Base-by-base conservation (phyloP, 2,113 vertebrate species). In the Nycticryphes semicollaris region DNA sequence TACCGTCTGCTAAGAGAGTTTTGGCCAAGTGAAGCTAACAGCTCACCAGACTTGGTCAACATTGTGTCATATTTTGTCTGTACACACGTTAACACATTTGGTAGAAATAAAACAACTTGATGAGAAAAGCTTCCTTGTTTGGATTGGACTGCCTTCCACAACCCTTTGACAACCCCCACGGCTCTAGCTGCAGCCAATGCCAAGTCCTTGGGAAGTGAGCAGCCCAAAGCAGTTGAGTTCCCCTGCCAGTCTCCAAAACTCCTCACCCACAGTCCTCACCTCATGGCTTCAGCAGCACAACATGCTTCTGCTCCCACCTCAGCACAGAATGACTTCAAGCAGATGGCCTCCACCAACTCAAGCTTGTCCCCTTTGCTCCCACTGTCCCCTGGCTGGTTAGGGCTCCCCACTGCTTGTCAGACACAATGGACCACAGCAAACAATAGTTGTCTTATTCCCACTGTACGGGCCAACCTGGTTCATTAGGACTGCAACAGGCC, bases 121-220 rank as follows among this genome's bases (percentile, higher is more conserved):
- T 4, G 10, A 89, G 57, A 87, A 84, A 92, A 97, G 33, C 56
- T 91, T 78, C 77, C 3, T 4, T 90, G 84, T 96, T 95, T 93
- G 77, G 10, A 33, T 28, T 94, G 89, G 87, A 82, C 27, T 87
- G 77, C n/a, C 59, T 89, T 30, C 67, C 57, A 47, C 76, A 91
- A 47, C 31, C 39, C 50, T 66, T 87, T 17, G 7, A 33, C 78
- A 79, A 4, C 25, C 50, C 60, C 64, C 6, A 6, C 0, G 0
- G 63, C 47, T n/a, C 37, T 3, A 37, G n/a, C 60, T 83, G 27
- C 57, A 63, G 59, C 12, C 47, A 74, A 3, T 24, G 64, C 69
- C 90, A 86, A 80, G 59, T 47, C n/a, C 33, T 51, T 67, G 56
- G 60, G n/a, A 75, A 54, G 30, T 9, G 39, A 84, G 39, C 39